These are phyloP conservation scores for Chloropsis hardwickii DNA, from an alignment of 2,113 vertebrate genomes.

Conservation along the genomic window DNA sequence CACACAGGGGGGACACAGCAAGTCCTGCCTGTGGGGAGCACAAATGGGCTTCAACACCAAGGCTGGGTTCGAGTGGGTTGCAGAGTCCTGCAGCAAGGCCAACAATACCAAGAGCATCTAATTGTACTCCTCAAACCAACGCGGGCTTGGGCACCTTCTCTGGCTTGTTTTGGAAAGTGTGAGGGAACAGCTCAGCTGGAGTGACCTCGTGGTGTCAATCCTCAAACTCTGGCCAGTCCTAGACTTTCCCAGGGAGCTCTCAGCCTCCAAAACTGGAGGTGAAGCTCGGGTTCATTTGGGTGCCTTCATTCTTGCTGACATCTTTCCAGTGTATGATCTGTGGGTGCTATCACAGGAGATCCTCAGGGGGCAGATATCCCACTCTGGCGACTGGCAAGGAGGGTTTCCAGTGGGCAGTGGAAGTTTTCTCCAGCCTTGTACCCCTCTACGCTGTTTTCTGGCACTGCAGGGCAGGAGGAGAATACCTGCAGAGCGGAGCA, in stretches of 20 bases:
- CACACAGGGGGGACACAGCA: background rate
- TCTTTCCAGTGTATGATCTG: background rate
- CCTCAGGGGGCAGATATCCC: background rate
- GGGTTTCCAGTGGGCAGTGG: background rate
- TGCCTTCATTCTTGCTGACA: background rate
- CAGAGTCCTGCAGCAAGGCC: background rate
- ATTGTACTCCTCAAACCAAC: background rate
- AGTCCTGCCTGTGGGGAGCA: too few species aligned
- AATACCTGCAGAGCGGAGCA: background rate
- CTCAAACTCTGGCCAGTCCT: background rate
- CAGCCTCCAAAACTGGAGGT: background rate
- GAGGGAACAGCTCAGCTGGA: background rate
- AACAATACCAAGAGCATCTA: background rate
- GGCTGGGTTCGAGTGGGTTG: background rate
- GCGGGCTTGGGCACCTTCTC: background rate
- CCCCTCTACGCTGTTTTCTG: background rate
- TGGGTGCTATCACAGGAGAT: accelerated
- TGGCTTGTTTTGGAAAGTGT: background rate
- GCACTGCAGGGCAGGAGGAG: background rate
- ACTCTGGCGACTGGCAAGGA: background rate
- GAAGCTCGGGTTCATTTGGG: background rate
- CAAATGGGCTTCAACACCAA: background rate
- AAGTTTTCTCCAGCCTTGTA: background rate
- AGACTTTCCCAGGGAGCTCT: background rate
- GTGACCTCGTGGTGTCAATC: background rate